Base-by-base conservation (phyloP, 2,113 vertebrate genomes). In the Tragelaphus strepsiceros region DNA sequence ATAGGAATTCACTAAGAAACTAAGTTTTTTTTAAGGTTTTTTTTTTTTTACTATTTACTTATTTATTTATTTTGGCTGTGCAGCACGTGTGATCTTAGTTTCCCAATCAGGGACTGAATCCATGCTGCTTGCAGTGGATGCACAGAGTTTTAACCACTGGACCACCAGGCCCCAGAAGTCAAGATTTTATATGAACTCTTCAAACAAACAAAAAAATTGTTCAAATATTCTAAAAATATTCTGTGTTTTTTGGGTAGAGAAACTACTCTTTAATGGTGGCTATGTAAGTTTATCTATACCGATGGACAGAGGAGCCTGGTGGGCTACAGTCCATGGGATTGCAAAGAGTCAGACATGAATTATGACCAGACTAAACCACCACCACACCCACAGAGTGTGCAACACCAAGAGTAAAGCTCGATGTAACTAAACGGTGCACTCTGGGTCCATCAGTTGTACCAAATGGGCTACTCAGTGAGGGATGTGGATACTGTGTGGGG, bases 141-240 rank as follows among this genome's bases (percentile, higher is more conserved):
- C 39, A 7, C 39, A 14, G 3, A 43, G 71, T 26, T 26, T 43
- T 77, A 43, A 43, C 39, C 39, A 15, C 71, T 14, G 35, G 39
- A 43, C 71, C 71, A 15, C 39, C 71, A 15, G 71, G 39, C 39
- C 22, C 39, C 12, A 7, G 39, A 26, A 7, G 22, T 77, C 71
- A 43, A 78, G 49, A 53, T 58, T 91, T 84, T 74, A 96, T 26
- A 86, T 28, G 28, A 92, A 96, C 94, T 94, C 46, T 87, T 90
- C 85, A 92, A 61, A 89, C 58, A 43, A 62, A 32, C 13, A 46
- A 91, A 96, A 80, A 71, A 22, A 21, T 19, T 74, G 54, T 49
- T 49, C 49, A 49, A 49, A 49, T 77, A 90, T 49, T 64, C 64
- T 17, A 30, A 80, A 88, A 94, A 61, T 43, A 26, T 59, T n/a